Evolutionary conservation across 2,113 vertebrate genomes (phyloP), one percentile per base, ranked within the genome.

Genomic region (Sinocyclocheilus grahami): DNA sequence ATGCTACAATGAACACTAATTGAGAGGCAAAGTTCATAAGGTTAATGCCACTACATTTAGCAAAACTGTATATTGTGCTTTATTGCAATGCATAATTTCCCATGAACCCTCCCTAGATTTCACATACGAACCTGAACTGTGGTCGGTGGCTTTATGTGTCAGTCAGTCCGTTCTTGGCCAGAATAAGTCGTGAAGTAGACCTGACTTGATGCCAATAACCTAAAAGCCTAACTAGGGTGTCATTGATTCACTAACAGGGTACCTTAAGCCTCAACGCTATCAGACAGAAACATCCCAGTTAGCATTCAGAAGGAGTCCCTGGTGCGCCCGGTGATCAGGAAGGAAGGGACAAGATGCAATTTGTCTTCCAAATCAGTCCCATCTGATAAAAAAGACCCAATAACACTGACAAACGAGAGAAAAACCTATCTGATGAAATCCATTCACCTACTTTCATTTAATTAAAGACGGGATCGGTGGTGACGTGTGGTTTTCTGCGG

Each of bases 241-340:
- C 78, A 48, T 9, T 20, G 7, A 46, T 39, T 20, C 22, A 65
- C 60, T 46, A 81, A 22, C 33, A 79, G 12, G 22, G 18, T 42
- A 27, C 39, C 63, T 4, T 11, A 71, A 86, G 81, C 27, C 53
- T 86, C 86, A 62, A 90, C 86, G 77, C 42, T 48, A 46, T 75
- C 20, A 71, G 30, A 91, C 88, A 65, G 81, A 53, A 60, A 62
- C 33, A 27, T 79, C 74, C 30, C 71, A 60, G 53, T 80, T 85
- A 86, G 48, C 88, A 83, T 92, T 90, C 86, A 85, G 46, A 84
- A 83, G 83, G 74, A 83, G 89, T 88, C 85, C 60, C 53, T 60
- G 46, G 78, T 30, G 62, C 10, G 24, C 69, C 85, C 51, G 67
- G 10, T 84, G 87, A 90, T 87, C 89, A 88, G 85, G 75, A 67